Evolutionary conservation across 2,888 invertebrate genomes (phyloP), one percentile per base, ranked within the genome.

Genomic region (Harpagoxenus sublaevis): DNA sequence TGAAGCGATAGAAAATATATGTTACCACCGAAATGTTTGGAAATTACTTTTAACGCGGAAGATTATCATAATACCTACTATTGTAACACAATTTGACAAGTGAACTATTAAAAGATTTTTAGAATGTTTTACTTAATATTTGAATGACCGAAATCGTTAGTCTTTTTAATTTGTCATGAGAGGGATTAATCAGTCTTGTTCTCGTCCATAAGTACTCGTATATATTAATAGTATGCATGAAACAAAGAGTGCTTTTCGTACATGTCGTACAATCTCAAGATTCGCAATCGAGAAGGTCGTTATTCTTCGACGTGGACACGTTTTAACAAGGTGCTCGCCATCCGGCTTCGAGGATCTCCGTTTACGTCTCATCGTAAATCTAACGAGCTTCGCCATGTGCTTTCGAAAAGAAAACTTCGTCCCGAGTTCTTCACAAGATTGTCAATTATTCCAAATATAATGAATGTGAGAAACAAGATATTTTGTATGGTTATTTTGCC

Each of bases 241-340:
- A 65, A 78, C 55, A 39, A 39, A 55, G 48, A 75, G 8, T 42
- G 10, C 9, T n/a, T 78, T 78, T 39, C 18, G 31, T 66, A 53
- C 28, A 71, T 71, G 86, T 84, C 75, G 62, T 57, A 81, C 66
- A 84, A 84, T 77, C 70, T 62, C 31, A 84, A 89, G 89, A 88
- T 89, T 86, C 84, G 84, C 88, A 65, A 89, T 86, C 86, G 70
- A 77, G 83, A 66, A 78, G 82, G 77, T 89, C 86, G 86, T 89
- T 89, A 89, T 79, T 65, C 77, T 79, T 70, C 85, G 82, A 78
- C 85, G 78, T 84, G 89, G 88, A 88, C 86, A 89, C 88, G 86
- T 86, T 89, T 89, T 89, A 89, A 89, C 89, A 87, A 88, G 88
- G 71, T 83, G 78, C 84, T 75, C 86, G 84, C 84, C 77, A 84